A percentile compares a stretch with the other conserved stretches of the same genome.
Evolutionary conservation across 2,797 vertebrate species (phyloP).

Genomic region (Pseudopleuronectes americanus): DNA sequence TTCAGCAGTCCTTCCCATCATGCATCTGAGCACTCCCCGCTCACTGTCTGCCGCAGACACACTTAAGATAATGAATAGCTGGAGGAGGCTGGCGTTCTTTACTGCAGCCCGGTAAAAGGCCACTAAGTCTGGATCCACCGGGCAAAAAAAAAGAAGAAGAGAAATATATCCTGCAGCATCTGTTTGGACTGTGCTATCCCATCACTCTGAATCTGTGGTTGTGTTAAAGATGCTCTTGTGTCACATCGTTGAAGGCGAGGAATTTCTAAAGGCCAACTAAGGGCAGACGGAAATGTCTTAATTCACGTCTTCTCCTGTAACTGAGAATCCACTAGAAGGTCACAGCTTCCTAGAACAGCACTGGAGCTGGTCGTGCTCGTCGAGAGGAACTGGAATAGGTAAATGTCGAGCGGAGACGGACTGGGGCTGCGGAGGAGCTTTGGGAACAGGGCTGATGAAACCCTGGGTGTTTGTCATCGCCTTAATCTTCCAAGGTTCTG

Average conservation of each 20-base stretch:
- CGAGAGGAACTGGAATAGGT: constrained; percentile 15
- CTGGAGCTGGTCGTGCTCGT: not conserved
- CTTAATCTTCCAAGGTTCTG: constrained; percentile 40
- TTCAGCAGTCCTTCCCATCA: constrained; percentile 70
- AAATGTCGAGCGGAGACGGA: constrained; percentile 41
- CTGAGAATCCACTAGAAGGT: constrained; percentile 28
- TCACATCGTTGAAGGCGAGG: constrained; percentile 5
- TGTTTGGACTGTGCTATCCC: constrained; percentile 33
- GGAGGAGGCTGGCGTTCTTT: constrained; percentile 71
- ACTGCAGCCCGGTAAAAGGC: constrained; percentile 70
- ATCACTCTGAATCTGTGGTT: constrained; percentile 24
- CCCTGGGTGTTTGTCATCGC: constrained; percentile 24
- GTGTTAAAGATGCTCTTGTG: constrained; percentile 22
- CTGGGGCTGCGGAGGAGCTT: constrained; percentile 10
- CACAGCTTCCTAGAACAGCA: constrained; percentile 5
- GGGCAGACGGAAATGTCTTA: constrained; percentile 22
- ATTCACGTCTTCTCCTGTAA: constrained; percentile 11
- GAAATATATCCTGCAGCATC: constrained; percentile 45
- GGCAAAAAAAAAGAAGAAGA: constrained; percentile 24
- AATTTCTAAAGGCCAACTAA: constrained; percentile 12
- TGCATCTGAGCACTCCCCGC: constrained; percentile 48
- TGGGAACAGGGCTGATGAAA: constrained; percentile 15
- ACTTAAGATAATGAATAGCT: constrained; percentile 82
- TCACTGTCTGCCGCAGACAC: constrained; percentile 73
- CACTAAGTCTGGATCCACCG: constrained; percentile 67